Conservation (phyloP, 2,113 vertebrate genomes). For the Tachycineta bicolor region DNA sequence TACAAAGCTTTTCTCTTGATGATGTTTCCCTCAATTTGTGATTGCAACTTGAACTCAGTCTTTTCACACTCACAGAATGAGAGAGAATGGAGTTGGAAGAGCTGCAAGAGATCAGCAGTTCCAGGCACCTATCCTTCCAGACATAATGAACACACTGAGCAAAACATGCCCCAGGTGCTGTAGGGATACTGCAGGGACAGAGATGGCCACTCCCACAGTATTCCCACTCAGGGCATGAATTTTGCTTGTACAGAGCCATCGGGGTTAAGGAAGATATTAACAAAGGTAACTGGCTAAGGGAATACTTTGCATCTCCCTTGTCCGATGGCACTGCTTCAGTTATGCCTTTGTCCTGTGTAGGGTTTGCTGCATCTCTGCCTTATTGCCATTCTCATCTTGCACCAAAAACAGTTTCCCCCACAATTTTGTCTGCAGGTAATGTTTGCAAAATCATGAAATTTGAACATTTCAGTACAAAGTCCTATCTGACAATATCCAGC, state of each 20-base stretch:
- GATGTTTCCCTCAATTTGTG: neutral
- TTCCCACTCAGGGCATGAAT: neutral
- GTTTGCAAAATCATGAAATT: neutral
- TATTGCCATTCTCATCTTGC: neutral
- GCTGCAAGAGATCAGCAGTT: neutral
- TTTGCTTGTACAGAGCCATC: neutral
- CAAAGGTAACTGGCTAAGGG: neutral
- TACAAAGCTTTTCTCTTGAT: neutral
- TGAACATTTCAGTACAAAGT: neutral
- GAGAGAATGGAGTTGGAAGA: neutral
- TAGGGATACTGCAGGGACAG: neutral
- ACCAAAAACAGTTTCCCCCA: neutral
- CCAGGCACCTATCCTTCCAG: neutral
- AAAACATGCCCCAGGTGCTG: rapidly evolving
- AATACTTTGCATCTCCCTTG: neutral
- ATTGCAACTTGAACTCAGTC: neutral
- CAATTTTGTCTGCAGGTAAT: neutral
- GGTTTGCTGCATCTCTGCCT: neutral
- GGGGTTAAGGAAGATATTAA: neutral
- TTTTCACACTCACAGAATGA: neutral
- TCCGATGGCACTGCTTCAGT: rapidly evolving
- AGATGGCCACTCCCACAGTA: neutral
- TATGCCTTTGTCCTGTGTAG: neutral
- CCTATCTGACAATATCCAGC: neutral
- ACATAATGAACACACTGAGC: neutral